Conservation (phyloP, 2,797 vertebrate species). For the Crotalus adamanteus region DNA sequence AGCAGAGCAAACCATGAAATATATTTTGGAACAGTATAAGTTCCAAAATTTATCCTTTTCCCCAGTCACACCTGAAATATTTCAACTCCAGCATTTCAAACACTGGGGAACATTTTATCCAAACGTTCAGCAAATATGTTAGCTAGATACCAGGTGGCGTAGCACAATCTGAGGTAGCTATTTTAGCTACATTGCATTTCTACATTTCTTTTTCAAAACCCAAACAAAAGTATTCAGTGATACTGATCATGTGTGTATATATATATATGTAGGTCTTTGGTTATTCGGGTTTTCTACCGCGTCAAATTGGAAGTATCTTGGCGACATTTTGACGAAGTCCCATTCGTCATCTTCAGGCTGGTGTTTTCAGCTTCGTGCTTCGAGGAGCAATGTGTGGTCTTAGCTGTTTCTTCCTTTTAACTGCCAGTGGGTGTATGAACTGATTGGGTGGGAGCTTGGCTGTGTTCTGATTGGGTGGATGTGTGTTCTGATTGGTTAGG, state of each 20-base stretch:
- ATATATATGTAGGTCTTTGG: too few species aligned
- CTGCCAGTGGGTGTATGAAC: too few species aligned
- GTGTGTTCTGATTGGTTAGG: too few species aligned
- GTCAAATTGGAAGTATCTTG: too few species aligned
- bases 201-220: conserved; percentile 41
- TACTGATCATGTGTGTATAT: conserved; percentile 18
- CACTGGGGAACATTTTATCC: neutral
- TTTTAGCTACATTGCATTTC: conserved; percentile 9
- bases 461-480: too few species aligned
- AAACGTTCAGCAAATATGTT: neutral
- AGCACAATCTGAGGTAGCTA: neutral
- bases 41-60: neutral
- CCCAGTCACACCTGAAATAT: neutral
- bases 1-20: neutral
- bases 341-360: too few species aligned
- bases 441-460: too few species aligned
- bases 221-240: conserved; percentile 47
- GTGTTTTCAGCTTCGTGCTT: too few species aligned
- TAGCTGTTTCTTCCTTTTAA: too few species aligned
- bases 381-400: too few species aligned
- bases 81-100: neutral
- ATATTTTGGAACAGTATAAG: neutral
- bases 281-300: too few species aligned
- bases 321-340: too few species aligned
- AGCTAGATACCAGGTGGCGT: neutral